Evolutionary conservation across 2,113 vertebrate species (phyloP).

Genomic region (pig (Sus scrofa)): T2T-Sscrofa CM000812.6:20943501-20944000

Average conservation of each 20-base stretch:
- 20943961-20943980: slow-evolving; percentile 90
- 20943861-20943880: slow-evolving; percentile 21
- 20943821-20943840: neutral
- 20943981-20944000: slow-evolving; percentile 94
- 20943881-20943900: slow-evolving; percentile 92
- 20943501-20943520: neutral
- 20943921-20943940: slow-evolving; percentile 94
- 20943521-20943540: neutral
- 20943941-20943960: slow-evolving; percentile 95
- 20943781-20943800: neutral
- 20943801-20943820: neutral
- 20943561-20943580: neutral
- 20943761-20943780: neutral
- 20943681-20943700: slow-evolving; percentile 28
- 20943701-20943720: slow-evolving; percentile 2
- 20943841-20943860: neutral
- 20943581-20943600: slow-evolving; percentile 46
- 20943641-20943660: neutral
- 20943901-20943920: slow-evolving; percentile 96
- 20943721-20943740: neutral
- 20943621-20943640: slow-evolving; percentile 18
- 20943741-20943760: neutral
- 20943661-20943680: neutral
- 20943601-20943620: slow-evolving; percentile 17
- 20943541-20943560: neutral